Evolutionary conservation across 2,888 invertebrate genomes (phyloP).

Genomic region (Cataglyphis albicans): DNA sequence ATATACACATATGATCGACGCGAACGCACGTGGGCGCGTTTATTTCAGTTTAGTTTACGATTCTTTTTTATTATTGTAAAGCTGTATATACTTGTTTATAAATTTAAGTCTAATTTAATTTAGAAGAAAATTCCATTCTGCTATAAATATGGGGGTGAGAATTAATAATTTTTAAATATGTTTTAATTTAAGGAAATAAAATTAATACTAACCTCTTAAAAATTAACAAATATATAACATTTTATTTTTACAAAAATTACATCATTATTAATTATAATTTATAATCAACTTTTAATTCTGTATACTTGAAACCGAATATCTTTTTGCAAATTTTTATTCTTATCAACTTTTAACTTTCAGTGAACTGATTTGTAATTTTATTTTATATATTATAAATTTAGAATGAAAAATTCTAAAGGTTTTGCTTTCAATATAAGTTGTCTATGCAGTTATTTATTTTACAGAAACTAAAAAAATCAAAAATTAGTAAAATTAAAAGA

Average conservation of each 20-base stretch:
- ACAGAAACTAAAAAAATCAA: conserved; percentile 87
- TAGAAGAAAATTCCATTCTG: neutral
- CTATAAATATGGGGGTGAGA: conserved; percentile 27
- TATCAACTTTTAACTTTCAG: neutral
- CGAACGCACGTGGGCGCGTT: neutral
- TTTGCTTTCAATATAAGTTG: neutral
- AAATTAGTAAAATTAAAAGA: conserved; percentile 84
- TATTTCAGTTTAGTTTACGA: neutral
- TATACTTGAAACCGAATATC: neutral
- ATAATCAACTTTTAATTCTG: neutral
- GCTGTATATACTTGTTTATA: neutral
- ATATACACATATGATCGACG: neutral
- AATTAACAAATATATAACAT: neutral
- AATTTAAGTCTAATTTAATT: neutral
- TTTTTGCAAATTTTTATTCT: neutral
- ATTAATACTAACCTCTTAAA: conserved; percentile 20
- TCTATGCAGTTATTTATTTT: conserved; percentile 14
- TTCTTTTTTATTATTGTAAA: neutral
- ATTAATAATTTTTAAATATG: neutral
- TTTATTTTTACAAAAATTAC: neutral
- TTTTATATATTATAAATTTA: neutral
- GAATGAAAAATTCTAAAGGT: neutral
- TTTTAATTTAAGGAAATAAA: neutral
- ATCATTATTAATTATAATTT: neutral
- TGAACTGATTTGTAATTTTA: neutral